Conservation (phyloP, 2,113 vertebrate species). For the Oryctolagus cuniculus region mOryCun1.1 NC_091453.1:114376501-114377000, state of each 20-base stretch:
- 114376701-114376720: background rate
- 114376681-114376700: background rate
- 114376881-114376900: slow-evolving; percentile 19
- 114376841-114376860: background rate
- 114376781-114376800: background rate
- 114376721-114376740: background rate
- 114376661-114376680: background rate
- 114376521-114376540: background rate
- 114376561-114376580: background rate
- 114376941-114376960: slow-evolving; percentile 25
- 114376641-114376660: background rate
- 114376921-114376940: background rate
- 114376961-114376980: slow-evolving; percentile 24
- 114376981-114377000: background rate
- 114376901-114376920: background rate
- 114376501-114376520: slow-evolving; percentile 1
- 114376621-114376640: background rate
- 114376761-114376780: background rate
- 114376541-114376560: background rate
- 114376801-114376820: background rate
- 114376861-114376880: background rate
- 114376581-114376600: background rate
- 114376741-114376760: background rate
- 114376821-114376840: background rate
- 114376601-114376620: background rate